Percentiles rank a stretch among this genome's conserved stretches.
These are phyloP conservation scores for human DNA, from an alignment of 2,113 vertebrate species.

Conservation along the genomic window GRCh38 chr11:84170001-84170500, in stretches of 20 bases:
- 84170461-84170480: not conserved
- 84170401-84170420: not conserved
- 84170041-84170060: not conserved
- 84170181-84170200: not conserved
- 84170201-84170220: not conserved
- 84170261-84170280: not conserved
- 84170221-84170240: not conserved
- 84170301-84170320: not conserved
- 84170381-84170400: not conserved
- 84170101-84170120: not conserved
- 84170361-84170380: not conserved
- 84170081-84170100: not conserved
- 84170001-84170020: not conserved
- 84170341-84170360: not conserved
- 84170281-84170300: slow-evolving; percentile 2
- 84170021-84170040: not conserved
- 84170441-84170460: not conserved
- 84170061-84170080: not conserved
- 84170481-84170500: not conserved
- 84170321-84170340: not conserved
- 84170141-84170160: not conserved
- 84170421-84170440: not conserved
- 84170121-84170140: not conserved
- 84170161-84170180: not conserved
- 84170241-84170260: not conserved